Base-by-base conservation (phyloP, 2,113 vertebrate species). In the Jaculus jaculus region DNA sequence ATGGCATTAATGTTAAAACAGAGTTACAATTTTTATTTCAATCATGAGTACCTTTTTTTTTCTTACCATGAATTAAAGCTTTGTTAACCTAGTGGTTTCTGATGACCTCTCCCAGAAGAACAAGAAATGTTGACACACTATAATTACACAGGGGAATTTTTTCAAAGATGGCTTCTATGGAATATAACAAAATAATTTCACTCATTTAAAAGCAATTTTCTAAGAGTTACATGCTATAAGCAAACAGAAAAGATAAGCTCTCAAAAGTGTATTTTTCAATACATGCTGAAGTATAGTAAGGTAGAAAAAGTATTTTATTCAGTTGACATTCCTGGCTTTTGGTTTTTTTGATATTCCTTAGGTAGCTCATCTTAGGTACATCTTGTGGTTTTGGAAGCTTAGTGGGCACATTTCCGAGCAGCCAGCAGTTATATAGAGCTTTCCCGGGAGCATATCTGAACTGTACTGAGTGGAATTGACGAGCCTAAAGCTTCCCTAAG, bases 131-230 rank as follows among this genome's bases (percentile, higher is more conserved):
- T 66, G 74, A 85, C 34, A 21, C n/a, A 63, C 61, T 82, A 32
- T 28, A 73, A 23, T 89, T 71, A 77, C 28, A 87, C 0, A 5
- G 58, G 47, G 37, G 77, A 92, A 47, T 39, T 42, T 72, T 51
- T 94, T 68, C 21, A 66, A 11, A 91, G 37, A 51, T 77, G 24
- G 54, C 4, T 15, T 93, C 5, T 89, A 23, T 83, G 24, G 28
- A 78, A 61, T 85, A 78, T 78, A n/a, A 61, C 82, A 51, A 91
- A 79, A 58, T 74, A 61, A 58, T 79, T 61, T 92, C 17, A 74
- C 10, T 26, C 71, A 1, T 85, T 23, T 78, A 73, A 80, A 91
- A 30, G 5, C 51, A 60, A 1, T 30, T 87, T 63, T 92, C 82
- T 9, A 78, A 79, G 51, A 93, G 69, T 32, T 91, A 26, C 6